Base-by-base conservation (phyloP, 35 echinoderm and acorn worm species). In the Hemicentrotus pulcherrimus region DNA sequence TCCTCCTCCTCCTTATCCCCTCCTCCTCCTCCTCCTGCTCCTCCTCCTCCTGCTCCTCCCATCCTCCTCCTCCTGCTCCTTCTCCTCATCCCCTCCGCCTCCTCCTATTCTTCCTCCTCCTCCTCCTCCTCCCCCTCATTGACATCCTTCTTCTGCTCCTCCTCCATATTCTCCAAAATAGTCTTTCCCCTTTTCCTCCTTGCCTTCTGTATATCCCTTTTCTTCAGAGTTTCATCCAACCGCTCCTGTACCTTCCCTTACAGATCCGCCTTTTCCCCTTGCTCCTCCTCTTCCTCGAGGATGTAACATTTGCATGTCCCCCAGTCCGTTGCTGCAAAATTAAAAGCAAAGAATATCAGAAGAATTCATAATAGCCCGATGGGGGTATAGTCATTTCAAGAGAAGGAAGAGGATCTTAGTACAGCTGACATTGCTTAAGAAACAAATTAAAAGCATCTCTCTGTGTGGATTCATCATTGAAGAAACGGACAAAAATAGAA, bases 341-440 rank as follows among this genome's bases (percentile, higher is more conserved):
- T 52, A 52, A 52, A 55, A 55, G 12, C 9, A 55, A 55, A 55
- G 9, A 55, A 52, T 52, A 52, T 52, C 48, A 55, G 12, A 55
- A 55, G 50, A 6, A 55, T 55, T 55, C 50, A 55, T 28, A 78
- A 30, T 15, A 78, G 5, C 65, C 65, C 65, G 28, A 22, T n/a
- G 65, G 65, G 65, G 28, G 28, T 78, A 22, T 78, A 78, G 65
- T 78, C 65, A 78, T 78, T 28, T 4, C 65, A 28, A 1, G 19
- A 22, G 65, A 78, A 78, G 24, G 65, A 28, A 78, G 4, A 78
- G 28, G 28, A 78, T 28, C 65, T n/a, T 7, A 22, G 22, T n/a
- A 22, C 65, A n/a, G 65, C 65, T 78, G 65, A n/a, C 65, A 78
- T 78, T 78, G 65, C n/a, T 78, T 78, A 78, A 78, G 65, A 78